phyloP scores from a whole-genome alignment of 2,888 invertebrate species.

The Rosalia funebris region DNA sequence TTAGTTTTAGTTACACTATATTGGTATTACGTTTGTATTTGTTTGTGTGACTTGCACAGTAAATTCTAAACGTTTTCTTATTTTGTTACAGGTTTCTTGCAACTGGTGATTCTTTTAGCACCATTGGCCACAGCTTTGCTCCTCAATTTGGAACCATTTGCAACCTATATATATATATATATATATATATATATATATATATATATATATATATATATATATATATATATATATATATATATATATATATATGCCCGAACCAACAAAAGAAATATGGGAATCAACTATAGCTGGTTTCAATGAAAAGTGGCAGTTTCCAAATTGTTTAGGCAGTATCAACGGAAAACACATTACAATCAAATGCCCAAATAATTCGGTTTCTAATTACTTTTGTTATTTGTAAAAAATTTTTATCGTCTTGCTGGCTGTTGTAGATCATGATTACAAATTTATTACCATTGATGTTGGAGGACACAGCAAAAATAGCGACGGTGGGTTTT shows the following conservation, averaged over 20 bases:
- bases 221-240: no score
- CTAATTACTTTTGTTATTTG: constrained; percentile 44
- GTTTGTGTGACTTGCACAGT: no score
- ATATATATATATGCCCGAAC: background rate
- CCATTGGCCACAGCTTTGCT: background rate
- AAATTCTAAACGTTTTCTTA: no score
- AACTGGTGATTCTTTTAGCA: background rate
- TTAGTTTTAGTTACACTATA: background rate
- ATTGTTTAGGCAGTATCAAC: constrained; percentile 38
- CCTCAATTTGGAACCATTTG: background rate
- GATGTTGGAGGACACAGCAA: constrained; percentile 51
- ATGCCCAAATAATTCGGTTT: constrained; percentile 43
- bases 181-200: no score
- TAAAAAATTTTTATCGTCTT: constrained; percentile 45
- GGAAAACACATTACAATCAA: constrained; percentile 47
- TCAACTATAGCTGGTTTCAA: background rate
- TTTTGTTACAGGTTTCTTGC: background rate
- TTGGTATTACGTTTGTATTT: no score
- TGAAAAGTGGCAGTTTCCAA: constrained; percentile 41
- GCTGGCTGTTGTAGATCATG: constrained; percentile 46
- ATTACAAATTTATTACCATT: constrained; percentile 49
- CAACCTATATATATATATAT: background rate
- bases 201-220: no score
- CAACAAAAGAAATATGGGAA: background rate
- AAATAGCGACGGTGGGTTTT: constrained; percentile 51